Base-by-base conservation (phyloP, 2,888 invertebrate species). In the Stratiomys singularior region DNA sequence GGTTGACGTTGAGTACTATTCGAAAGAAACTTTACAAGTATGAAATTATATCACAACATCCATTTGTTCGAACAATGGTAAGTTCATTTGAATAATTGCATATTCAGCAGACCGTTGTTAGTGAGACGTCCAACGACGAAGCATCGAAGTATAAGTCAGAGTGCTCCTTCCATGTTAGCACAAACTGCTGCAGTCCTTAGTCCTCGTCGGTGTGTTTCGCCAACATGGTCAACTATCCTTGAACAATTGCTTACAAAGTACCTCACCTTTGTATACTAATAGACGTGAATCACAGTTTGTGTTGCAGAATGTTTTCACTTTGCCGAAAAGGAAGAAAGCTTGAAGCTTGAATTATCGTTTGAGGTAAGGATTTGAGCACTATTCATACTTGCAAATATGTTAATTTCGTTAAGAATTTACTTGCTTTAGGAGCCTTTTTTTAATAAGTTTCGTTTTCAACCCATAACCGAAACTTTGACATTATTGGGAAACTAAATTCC, bases 81-180 rank as follows among this genome's bases (percentile, higher is more conserved):
- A 21, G 21, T 5, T 67, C 46, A 67, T 67, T 69, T 69, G 47
- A 46, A 69, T 69, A 69, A 23, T 69, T 69, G 30, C 69, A 69
- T 69, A 69, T 69, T 69, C 69, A 69, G 25, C 46, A 47, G 69
- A 11, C 46, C 21, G 46, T 37, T 66, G 21, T 66, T 66, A 66
- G 27, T 44, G 47, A 69, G 47, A 23, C 23, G 69, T 5, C 37
- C 37, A 66, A 30, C n/a, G 4, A 37, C 37, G n/a, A 37, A 37
- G 37, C 9, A 37, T 3, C 9, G 9, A 3, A 37, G 9, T 5
- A 9, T 37, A 37, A 23, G 27, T 21, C 25, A 69, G 47, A 69
- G 47, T 69, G 46, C 69, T 46, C 13, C 23, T 47, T 69, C 30
- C 1, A n/a, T 5, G 37, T 37, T 47, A 52, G 52, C 15, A 52